Evolutionary conservation across 30 jellyfish, hydroid and myxozoan genomes (phyloP).

Genomic region (Nemopilema nomurai): DNA sequence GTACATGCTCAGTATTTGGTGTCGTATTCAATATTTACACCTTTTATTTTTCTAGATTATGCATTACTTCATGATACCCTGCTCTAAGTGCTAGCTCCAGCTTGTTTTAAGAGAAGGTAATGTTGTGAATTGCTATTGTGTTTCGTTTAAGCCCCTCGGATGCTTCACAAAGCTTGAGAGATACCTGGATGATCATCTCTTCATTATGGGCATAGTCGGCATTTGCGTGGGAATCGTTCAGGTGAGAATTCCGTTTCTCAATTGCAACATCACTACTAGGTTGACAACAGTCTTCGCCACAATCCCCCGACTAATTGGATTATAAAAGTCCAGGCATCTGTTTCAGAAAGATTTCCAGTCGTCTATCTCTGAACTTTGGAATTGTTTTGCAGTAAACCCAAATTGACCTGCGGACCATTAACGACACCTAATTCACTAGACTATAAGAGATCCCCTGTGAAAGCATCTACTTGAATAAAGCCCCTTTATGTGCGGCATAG

Average conservation of each 20-base stretch:
- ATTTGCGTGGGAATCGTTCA: constrained; percentile 92
- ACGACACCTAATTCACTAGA: too few species aligned
- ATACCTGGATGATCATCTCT: constrained; percentile 81
- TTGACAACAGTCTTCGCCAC: neutral
- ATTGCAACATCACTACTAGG: too few species aligned
- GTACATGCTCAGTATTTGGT: too few species aligned
- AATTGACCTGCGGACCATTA: too few species aligned
- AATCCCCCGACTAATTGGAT: neutral
- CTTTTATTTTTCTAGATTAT: too few species aligned
- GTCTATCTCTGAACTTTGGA: too few species aligned
- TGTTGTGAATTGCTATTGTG: neutral
- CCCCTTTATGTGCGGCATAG: too few species aligned
- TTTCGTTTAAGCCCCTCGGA: constrained; percentile 76
- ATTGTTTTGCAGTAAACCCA: too few species aligned
- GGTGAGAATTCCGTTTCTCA: constrained; percentile 45
- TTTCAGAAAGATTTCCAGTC: too few species aligned
- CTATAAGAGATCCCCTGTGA: too few species aligned
- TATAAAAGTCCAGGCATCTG: neutral
- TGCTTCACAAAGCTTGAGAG: constrained; percentile 82
- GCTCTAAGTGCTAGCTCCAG: neutral
- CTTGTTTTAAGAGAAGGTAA: neutral
- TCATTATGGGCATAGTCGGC: constrained; percentile 92
- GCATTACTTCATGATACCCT: neutral
- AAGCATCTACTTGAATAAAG: too few species aligned
- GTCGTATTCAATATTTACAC: too few species aligned